A percentile compares a stretch with the other conserved stretches of the same genome.
These are phyloP conservation scores for Buceros bicornis DNA, from an alignment of 2,797 vertebrate species.

Conservation along the genomic window DNA sequence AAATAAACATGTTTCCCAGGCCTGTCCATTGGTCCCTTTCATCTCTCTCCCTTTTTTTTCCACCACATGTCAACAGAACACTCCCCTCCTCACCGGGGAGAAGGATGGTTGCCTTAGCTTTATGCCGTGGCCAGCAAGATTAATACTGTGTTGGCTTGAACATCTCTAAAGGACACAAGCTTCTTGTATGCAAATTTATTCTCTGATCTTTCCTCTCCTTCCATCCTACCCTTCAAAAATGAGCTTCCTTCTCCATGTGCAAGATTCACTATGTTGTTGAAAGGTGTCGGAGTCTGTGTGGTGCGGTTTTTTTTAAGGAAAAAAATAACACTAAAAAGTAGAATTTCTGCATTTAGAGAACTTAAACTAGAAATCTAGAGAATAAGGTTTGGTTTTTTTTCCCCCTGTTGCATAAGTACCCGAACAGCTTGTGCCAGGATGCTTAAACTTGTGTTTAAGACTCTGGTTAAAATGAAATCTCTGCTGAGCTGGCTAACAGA, in stretches of 20 bases:
- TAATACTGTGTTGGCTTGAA: background rate
- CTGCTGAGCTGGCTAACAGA: background rate
- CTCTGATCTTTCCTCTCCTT: conserved; percentile 8
- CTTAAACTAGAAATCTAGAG: background rate
- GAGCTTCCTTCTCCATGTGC: background rate
- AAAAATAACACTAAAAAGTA: background rate
- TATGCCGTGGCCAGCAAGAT: conserved; percentile 33
- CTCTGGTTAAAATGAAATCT: background rate
- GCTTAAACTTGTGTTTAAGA: background rate
- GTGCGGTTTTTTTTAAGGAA: background rate
- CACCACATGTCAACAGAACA: conserved; percentile 32
- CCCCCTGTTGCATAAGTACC: rapidly evolving
- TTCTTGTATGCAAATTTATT: conserved; percentile 5
- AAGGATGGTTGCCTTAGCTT: conserved; percentile 5
- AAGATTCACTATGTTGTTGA: background rate
- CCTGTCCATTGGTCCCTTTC: conserved; percentile 40
- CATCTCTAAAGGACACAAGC: background rate
- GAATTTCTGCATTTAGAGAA: background rate
- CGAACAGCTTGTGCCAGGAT: background rate
- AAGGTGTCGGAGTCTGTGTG: conserved; percentile 7
- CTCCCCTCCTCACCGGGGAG: background rate
- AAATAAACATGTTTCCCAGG: conserved; percentile 13
- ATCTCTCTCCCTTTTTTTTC: conserved; percentile 28
- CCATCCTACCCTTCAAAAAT: background rate
- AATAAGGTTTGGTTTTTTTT: background rate